Conservation (phyloP, 1,140 invertebrate genomes). For the Triops cancriformis region DNA sequence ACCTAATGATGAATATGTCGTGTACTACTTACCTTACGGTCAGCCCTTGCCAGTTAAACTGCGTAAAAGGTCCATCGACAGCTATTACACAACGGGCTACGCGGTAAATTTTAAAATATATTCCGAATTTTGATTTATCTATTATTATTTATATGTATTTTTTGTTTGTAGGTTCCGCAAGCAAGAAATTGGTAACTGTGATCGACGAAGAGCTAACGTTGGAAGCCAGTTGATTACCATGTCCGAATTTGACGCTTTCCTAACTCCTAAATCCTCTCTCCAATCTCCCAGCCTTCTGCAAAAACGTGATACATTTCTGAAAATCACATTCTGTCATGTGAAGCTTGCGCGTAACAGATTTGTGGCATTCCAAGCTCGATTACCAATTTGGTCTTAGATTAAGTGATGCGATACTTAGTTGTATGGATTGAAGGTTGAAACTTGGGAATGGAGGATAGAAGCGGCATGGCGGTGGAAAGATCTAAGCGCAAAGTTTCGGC, state of each 20-base stretch:
- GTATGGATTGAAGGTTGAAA: background rate
- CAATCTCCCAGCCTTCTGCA: too few species aligned
- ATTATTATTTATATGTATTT: too few species aligned
- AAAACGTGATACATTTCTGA: background rate
- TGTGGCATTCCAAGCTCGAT: background rate
- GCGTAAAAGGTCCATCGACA: background rate
- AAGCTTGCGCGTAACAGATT: background rate
- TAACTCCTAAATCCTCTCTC: too few species aligned
- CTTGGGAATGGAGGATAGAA: background rate
- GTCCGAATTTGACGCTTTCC: too few species aligned
- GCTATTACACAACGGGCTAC: background rate
- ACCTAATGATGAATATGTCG: constrained; percentile 28
- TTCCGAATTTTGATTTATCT: background rate
- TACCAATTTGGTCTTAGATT: background rate
- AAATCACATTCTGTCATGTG: background rate
- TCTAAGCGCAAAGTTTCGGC: too few species aligned
- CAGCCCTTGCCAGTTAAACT: constrained; percentile 27
- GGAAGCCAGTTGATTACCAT: too few species aligned
- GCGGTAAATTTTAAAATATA: background rate
- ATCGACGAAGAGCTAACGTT: too few species aligned
- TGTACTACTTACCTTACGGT: constrained; percentile 29
- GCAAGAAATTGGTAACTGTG: too few species aligned
- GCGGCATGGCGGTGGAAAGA: too few species aligned
- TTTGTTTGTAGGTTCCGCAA: too few species aligned
- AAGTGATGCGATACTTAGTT: background rate